These are phyloP conservation scores for Dendrophyllia cribrosa DNA, from an alignment of 64 coral and sea anemone species.

Conservation along the genomic window DNA sequence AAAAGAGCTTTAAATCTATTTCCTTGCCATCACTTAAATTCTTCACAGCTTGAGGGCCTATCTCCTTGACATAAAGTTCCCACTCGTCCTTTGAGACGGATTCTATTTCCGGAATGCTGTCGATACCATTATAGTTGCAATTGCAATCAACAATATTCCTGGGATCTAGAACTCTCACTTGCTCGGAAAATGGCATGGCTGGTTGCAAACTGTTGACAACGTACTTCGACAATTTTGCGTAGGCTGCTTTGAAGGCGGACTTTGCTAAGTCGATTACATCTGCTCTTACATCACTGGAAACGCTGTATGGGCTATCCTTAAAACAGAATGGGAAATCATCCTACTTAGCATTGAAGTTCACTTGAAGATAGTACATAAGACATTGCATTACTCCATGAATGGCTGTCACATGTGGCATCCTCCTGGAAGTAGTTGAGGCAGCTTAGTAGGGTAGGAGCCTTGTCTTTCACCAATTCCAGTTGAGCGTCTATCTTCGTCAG, in stretches of 20 bases:
- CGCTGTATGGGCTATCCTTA: not conserved
- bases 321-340: slow-evolving; percentile 35
- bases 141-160: slow-evolving; percentile 13
- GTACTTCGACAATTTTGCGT: slow-evolving; percentile 32
- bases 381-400: slow-evolving; percentile 17
- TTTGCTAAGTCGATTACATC: slow-evolving; percentile 6
- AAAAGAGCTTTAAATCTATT: slow-evolving; percentile 36
- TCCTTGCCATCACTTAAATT: not conserved
- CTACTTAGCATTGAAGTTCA: slow-evolving; percentile 23
- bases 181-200: slow-evolving; percentile 26
- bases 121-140: not conserved
- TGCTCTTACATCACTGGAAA: slow-evolving; percentile 22
- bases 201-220: slow-evolving; percentile 35
- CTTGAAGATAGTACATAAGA: slow-evolving; percentile 5
- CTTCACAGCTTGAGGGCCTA: slow-evolving; percentile 62
- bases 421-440: slow-evolving; percentile 63
- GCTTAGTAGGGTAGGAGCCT: slow-evolving; percentile 33
- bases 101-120: slow-evolving; percentile 50
- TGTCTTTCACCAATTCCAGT: slow-evolving; percentile 33
- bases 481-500: slow-evolving; percentile 41
- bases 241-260: slow-evolving; percentile 27
- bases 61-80: slow-evolving; percentile 55
- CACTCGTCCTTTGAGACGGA: slow-evolving; percentile 40
- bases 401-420: slow-evolving; percentile 12
- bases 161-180: slow-evolving; percentile 39